These are phyloP conservation scores for Rafetus swinhoei DNA, from an alignment of 2,113 vertebrate genomes.

Conservation along the genomic window DNA sequence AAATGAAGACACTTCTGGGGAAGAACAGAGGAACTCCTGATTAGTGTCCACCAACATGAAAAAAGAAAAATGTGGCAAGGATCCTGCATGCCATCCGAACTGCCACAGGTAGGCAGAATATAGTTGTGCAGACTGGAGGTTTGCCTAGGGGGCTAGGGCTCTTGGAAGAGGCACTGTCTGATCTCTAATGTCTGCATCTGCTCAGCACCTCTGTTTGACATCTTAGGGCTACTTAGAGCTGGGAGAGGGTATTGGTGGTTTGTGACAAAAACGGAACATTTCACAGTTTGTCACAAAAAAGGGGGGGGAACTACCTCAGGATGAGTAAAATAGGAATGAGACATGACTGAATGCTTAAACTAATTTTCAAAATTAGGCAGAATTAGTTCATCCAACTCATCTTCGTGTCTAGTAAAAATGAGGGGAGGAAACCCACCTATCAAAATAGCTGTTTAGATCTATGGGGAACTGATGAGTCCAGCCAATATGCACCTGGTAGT, in stretches of 20 bases:
- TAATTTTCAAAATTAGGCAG: neutral
- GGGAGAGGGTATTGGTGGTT: neutral
- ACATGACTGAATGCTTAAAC: neutral
- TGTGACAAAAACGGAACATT: neutral
- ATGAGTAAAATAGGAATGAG: neutral
- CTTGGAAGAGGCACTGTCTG: neutral
- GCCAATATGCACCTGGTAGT: neutral
- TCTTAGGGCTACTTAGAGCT: neutral
- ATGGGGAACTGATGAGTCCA: neutral
- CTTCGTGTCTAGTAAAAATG: neutral
- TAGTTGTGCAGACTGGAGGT: accelerated
- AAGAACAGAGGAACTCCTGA: conserved; percentile 17
- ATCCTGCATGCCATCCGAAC: neutral
- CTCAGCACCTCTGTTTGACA: neutral
- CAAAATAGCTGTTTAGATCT: neutral
- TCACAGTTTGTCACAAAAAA: neutral
- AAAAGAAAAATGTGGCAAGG: neutral
- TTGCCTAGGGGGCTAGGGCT: neutral
- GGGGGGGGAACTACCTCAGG: neutral
- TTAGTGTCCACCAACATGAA: neutral
- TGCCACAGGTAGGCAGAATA: neutral
- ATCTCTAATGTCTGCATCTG: neutral
- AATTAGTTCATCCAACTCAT: neutral
- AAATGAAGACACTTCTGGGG: neutral
- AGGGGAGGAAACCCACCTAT: neutral